Evolutionary conservation across 92 coral and sea anemone genomes (phyloP).

Genomic region (Zoanthus sociatus): DNA sequence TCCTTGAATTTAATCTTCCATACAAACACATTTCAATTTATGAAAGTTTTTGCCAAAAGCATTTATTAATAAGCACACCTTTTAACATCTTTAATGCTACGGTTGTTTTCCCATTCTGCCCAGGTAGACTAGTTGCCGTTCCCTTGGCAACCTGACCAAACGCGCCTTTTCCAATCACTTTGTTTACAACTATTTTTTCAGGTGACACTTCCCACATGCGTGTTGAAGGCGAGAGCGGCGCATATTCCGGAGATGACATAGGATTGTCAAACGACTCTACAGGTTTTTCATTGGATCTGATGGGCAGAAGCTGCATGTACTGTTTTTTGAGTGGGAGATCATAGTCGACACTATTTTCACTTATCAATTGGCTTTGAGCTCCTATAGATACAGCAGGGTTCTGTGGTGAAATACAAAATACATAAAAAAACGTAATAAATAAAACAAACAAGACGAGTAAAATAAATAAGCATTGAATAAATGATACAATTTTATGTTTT

Average conservation of each 20-base stretch:
- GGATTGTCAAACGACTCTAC: not conserved
- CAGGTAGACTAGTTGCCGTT: constrained; percentile 29
- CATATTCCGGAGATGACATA: constrained; percentile 18
- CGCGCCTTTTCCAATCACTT: not conserved
- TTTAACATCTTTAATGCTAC: constrained; percentile 61
- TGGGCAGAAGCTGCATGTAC: constrained; percentile 21
- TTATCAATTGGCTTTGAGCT: not conserved
- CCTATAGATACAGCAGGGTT: not conserved
- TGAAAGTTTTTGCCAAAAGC: too few species aligned
- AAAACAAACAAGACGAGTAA: too few species aligned
- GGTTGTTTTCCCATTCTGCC: constrained; percentile 24
- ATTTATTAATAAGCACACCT: not conserved
- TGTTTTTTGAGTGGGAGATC: constrained; percentile 2
- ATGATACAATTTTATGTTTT: too few species aligned
- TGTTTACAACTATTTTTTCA: constrained; percentile 12
- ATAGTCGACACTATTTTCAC: not conserved
- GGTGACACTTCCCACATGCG: constrained; percentile 52
- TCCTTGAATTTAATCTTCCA: too few species aligned
- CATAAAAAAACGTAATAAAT: too few species aligned
- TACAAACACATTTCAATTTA: too few species aligned
- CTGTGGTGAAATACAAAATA: not conserved
- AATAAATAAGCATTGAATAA: too few species aligned
- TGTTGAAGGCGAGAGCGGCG: constrained; percentile 15
- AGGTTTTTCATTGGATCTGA: not conserved
- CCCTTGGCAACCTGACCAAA: constrained; percentile 41